Base-by-base conservation (phyloP, 2,113 vertebrate genomes). In the Xyrauchen texanus region DNA sequence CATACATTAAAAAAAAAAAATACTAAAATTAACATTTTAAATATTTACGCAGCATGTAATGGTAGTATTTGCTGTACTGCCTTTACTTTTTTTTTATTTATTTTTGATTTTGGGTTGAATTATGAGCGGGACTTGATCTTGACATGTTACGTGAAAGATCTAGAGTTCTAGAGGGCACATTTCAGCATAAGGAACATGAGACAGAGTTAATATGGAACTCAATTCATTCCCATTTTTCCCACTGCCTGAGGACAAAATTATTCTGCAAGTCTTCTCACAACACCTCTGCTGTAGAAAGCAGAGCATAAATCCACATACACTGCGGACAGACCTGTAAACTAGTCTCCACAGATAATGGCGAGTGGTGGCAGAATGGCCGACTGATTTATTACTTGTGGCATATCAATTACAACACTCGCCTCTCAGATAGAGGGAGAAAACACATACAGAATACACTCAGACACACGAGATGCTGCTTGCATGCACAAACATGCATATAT, bases 381-480 rank as follows among this genome's bases (percentile, higher is more conserved):
- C 73, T 86, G 85, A 86, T 86, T 86, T 86, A 86, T 86, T 86
- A 81, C 82, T 78, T 78, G 80, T 86, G 85, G 85, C 85, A 84
- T 86, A 86, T 86, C 85, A 86, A 86, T 86, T 86, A 84, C 85
- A 82, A 77, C 78, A 78, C 77, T 77, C 64, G 61, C 69, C 82
- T 76, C 79, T 81, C 80, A 76, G 79, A 82, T 55, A 82, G 63
- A 65, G 76, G 10, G n/a, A 61, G 16, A 61, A 64, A 61, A 76
- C 58, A 76, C 71, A 74, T 53, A 71, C 21, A 34, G 21, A 34
- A 34, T 34, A 34, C 1, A 34, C 21, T 34, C 21, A 44, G 42
- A 75, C n/a, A 74, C n/a, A 51, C 45, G 3, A 55, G 16, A 44
- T 57, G 15, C 68, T 21, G 16, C 47, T 12, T 46, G 42, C 44